A percentile compares a stretch with the other conserved stretches of the same genome.
Conservation (phyloP, 2,113 vertebrate genomes). For the Myxocyprinus asiaticus region DNA sequence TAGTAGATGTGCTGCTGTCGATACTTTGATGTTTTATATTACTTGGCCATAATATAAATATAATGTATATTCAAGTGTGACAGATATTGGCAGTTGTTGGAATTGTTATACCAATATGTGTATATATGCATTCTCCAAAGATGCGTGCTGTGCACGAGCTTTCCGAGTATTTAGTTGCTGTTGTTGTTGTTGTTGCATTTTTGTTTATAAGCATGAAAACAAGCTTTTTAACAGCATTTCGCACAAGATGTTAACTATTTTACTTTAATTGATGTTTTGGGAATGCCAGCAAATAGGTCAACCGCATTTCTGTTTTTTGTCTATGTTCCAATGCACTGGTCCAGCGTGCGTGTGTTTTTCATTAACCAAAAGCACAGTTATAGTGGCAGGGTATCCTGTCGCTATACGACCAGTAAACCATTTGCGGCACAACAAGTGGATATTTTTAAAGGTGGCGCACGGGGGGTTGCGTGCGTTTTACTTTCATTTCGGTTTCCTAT, state of each 20-base stretch:
- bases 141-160: not conserved
- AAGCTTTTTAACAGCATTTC: constrained; percentile 21
- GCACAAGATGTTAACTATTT: not conserved
- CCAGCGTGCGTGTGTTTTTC: constrained; percentile 48
- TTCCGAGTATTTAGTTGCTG: not conserved
- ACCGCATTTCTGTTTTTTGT: constrained; percentile 19
- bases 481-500: constrained; percentile 54
- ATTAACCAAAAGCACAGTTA: constrained; percentile 54
- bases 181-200: not conserved
- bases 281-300: constrained; percentile 19
- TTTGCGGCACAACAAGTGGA: constrained; percentile 55
- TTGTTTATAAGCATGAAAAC: constrained; percentile 14
- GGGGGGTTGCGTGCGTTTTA: constrained; percentile 49
- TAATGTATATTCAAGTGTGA: no score
- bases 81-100: no score
- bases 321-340: constrained; percentile 7
- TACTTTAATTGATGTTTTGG: constrained; percentile 14
- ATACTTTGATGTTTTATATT: no score
- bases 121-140: no score
- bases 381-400: constrained; percentile 44
- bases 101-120: no score
- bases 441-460: constrained; percentile 50
- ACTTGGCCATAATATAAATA: no score
- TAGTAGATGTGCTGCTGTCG: no score
- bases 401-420: constrained; percentile 49